Conservation (phyloP, 2,797 vertebrate species). For the Chelmon rostratus region DNA sequence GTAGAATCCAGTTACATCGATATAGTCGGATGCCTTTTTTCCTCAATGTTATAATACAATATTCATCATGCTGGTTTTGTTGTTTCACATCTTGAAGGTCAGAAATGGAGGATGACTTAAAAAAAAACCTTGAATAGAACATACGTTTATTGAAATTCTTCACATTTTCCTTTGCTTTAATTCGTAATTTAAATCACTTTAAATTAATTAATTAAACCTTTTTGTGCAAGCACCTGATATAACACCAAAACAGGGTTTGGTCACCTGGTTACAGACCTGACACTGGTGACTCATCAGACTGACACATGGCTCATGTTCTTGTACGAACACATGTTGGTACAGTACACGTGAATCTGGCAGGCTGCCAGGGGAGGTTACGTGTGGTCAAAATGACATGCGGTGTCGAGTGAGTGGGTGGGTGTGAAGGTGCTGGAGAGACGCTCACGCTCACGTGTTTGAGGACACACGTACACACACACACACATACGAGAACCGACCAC, state of each 20-base stretch:
- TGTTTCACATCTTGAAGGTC: background rate
- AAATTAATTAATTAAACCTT: background rate
- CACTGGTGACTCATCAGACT: slow-evolving; percentile 4
- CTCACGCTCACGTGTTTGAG: slow-evolving; percentile 15
- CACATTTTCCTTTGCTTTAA: too few relatives aligned
- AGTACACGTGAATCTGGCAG: slow-evolving; percentile 58
- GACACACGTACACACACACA: background rate
- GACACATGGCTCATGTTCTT: slow-evolving; percentile 20
- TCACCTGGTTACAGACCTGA: background rate
- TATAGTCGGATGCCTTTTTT: too few relatives aligned
- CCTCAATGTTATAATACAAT: too few relatives aligned
- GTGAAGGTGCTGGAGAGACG: slow-evolving; percentile 26
- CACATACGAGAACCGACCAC: slow-evolving; percentile 19
- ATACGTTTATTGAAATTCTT: background rate
- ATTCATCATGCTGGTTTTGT: too few relatives aligned
- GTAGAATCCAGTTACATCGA: background rate
- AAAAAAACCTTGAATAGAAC: too few relatives aligned
- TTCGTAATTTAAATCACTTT: background rate
- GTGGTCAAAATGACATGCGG: slow-evolving; percentile 56
- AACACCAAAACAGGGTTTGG: background rate
- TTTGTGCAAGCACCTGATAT: background rate
- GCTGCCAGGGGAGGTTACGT: slow-evolving; percentile 54
- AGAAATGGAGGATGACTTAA: too few relatives aligned
- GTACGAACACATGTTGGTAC: slow-evolving; percentile 13
- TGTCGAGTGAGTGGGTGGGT: slow-evolving; percentile 57